These are phyloP conservation scores for Halcyon chelicuti DNA, from an alignment of 2,797 vertebrate genomes.

Conservation along the genomic window DNA sequence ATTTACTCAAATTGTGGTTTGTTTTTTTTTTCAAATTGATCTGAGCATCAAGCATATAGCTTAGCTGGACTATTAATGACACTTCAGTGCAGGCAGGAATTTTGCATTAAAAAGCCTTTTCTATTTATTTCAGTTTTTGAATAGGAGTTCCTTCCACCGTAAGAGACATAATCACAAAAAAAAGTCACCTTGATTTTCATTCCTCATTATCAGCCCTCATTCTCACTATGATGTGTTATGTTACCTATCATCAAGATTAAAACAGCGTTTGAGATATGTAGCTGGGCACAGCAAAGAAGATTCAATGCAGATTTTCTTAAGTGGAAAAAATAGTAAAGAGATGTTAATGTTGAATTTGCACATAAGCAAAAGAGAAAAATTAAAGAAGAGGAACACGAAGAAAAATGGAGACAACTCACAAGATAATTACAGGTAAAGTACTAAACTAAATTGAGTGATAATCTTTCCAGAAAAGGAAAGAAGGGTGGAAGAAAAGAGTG, in stretches of 20 bases:
- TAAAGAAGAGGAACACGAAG: constrained; percentile 19
- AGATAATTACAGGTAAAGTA: neutral
- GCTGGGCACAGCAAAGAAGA: neutral
- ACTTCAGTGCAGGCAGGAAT: neutral
- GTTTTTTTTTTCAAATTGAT: neutral
- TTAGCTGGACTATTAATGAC: neutral
- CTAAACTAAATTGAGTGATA: neutral
- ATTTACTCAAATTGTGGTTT: neutral
- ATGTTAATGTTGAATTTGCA: constrained; percentile 38
- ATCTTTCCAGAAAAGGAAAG: neutral
- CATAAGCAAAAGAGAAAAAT: neutral
- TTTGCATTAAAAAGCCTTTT: neutral
- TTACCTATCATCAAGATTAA: constrained; percentile 12
- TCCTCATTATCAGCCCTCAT: constrained; percentile 37
- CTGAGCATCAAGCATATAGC: neutral
- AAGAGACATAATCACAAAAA: neutral
- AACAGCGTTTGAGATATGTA: constrained; percentile 38
- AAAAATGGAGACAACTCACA: constrained; percentile 31
- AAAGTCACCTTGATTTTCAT: neutral
- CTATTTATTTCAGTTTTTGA: neutral
- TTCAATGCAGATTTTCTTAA: neutral
- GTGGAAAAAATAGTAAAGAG: neutral
- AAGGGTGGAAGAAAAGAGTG: neutral
- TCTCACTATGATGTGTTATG: constrained; percentile 32
- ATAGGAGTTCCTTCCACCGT: neutral